Evolutionary conservation across 2,113 vertebrate genomes (phyloP).

Genomic region (Pongo pygmaeus): DNA sequence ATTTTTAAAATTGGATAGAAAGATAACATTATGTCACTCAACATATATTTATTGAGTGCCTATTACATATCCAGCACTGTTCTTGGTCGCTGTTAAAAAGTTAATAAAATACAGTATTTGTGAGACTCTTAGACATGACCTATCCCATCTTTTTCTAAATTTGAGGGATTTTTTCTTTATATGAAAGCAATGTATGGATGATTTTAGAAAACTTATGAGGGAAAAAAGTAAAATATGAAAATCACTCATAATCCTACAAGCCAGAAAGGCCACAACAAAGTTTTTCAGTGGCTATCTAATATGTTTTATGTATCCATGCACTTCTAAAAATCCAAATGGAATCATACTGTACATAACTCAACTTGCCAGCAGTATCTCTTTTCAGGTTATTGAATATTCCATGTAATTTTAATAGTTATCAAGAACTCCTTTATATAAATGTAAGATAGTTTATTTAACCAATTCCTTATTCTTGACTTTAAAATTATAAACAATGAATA

Average conservation of each 20-base stretch:
- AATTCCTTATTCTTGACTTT: background rate
- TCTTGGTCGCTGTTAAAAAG: background rate
- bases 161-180: background rate
- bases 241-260: background rate
- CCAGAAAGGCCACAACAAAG: background rate
- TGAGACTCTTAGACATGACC: background rate
- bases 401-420: background rate
- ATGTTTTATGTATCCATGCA: background rate
- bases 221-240: conserved; percentile 32
- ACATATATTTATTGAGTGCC: background rate
- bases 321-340: conserved; percentile 11
- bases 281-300: background rate
- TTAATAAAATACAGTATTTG: background rate
- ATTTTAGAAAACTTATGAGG: background rate
- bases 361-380: background rate
- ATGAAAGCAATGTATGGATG: background rate
- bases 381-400: background rate
- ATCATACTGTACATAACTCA: background rate
- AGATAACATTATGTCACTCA: conserved; percentile 21
- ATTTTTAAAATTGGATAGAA: background rate
- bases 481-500: conserved; percentile 30
- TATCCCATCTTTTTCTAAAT: background rate
- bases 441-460: background rate
- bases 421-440: background rate
- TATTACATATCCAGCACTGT: background rate